Evolutionary conservation across 2,113 vertebrate species (phyloP).

Genomic region (Heterotis niloticus): DNA sequence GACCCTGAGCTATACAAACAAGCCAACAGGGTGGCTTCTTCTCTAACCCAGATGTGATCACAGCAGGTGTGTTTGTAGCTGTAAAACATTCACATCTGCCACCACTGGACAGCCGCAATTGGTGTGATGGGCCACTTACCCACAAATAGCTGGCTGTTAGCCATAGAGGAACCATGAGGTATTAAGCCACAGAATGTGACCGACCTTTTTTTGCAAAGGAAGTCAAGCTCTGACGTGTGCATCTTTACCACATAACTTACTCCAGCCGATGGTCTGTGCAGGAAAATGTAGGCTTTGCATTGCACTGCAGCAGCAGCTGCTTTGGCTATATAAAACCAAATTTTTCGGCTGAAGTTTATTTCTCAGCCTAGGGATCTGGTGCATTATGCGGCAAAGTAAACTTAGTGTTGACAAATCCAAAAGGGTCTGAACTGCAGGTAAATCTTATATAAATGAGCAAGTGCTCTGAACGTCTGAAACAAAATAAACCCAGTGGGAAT

Average conservation of each 20-base stretch:
- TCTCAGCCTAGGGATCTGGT: no score
- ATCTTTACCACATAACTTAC: constrained; percentile 12
- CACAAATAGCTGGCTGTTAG: background rate
- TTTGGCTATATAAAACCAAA: background rate
- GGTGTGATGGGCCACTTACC: background rate
- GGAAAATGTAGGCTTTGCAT: background rate
- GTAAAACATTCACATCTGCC: background rate
- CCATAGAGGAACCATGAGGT: background rate
- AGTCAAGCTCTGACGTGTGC: background rate
- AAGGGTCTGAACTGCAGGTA: no score
- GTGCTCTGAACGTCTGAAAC: no score
- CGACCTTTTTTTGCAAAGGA: background rate
- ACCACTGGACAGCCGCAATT: background rate
- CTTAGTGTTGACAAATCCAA: no score
- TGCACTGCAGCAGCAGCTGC: background rate
- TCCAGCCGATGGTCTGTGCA: background rate
- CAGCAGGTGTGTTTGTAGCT: background rate
- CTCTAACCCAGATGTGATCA: no score
- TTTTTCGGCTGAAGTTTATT: no score
- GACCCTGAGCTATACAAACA: background rate
- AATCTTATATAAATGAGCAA: no score
- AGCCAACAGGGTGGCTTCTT: background rate
- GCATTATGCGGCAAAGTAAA: no score
- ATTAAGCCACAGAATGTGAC: background rate
- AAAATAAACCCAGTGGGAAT: no score